phyloP scores from a whole-genome alignment of 2,797 vertebrate species.

The Hylomyscus alleni region DNA sequence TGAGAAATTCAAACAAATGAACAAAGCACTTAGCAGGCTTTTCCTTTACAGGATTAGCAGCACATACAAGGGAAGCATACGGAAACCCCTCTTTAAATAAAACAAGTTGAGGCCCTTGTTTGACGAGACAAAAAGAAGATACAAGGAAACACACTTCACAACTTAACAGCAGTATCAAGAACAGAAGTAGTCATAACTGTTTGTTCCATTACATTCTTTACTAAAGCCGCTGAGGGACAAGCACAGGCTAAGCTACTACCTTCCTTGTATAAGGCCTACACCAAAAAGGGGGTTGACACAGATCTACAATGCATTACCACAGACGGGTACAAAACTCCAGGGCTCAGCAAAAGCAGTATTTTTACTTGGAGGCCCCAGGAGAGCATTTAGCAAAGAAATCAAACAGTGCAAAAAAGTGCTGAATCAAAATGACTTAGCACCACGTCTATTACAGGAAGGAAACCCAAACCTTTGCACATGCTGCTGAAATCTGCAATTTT shows the following conservation, averaged over 20 bases:
- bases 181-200: slow-evolving; percentile 42
- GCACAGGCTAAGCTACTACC: slow-evolving; percentile 30
- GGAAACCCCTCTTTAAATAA: slow-evolving; percentile 29
- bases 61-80: slow-evolving; percentile 42
- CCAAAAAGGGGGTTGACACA: slow-evolving; percentile 20
- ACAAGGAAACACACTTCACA: slow-evolving; percentile 46
- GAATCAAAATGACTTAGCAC: slow-evolving; percentile 76
- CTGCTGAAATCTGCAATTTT: slow-evolving; percentile 46
- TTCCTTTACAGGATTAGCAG: slow-evolving; percentile 69
- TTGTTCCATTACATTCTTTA: slow-evolving; percentile 57
- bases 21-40: slow-evolving; percentile 57
- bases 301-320: slow-evolving; percentile 62
- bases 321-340: slow-evolving; percentile 57
- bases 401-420: slow-evolving; percentile 51
- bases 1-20: slow-evolving; percentile 74
- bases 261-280: slow-evolving; percentile 51
- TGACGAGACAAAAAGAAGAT: slow-evolving; percentile 52
- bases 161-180: slow-evolving; percentile 57
- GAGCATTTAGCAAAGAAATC: slow-evolving; percentile 67
- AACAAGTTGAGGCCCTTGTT: slow-evolving; percentile 28
- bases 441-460: slow-evolving; percentile 53
- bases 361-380: slow-evolving; percentile 66
- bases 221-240: slow-evolving; percentile 49
- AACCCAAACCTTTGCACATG: slow-evolving; percentile 45
- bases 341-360: slow-evolving; percentile 64